A percentile compares a stretch with the other conserved stretches of the same genome.
phyloP scores from a whole-genome alignment of 2,797 vertebrate genomes.

The Eidolon dupreanum region DNA sequence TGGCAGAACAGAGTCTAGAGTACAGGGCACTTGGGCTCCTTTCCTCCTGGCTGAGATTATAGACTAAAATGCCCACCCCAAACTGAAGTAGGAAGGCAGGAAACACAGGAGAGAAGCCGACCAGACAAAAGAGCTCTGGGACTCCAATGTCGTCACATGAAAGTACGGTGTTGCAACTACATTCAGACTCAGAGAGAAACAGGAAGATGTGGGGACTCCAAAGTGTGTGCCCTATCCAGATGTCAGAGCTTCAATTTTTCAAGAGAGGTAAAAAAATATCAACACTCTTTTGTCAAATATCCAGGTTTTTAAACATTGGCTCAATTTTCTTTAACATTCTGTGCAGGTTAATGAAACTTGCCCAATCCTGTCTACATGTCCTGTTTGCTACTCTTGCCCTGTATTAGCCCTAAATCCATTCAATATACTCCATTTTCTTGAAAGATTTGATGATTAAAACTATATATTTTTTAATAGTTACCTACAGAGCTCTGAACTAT shows the following conservation, averaged over 20 bases:
- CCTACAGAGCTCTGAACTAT: not conserved
- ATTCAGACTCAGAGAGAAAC: not conserved
- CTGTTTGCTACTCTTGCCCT: not conserved
- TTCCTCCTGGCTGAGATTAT: not conserved
- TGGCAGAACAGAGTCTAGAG: not conserved
- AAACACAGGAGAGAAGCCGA: not conserved
- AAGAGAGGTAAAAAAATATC: not conserved
- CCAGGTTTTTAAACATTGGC: not conserved
- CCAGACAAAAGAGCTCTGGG: not conserved
- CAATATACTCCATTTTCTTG: not conserved
- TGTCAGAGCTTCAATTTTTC: not conserved
- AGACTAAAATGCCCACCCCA: not conserved
- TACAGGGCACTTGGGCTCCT: not conserved
- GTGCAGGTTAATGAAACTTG: not conserved
- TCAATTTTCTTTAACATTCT: not conserved
- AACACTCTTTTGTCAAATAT: not conserved
- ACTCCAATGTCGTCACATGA: not conserved
- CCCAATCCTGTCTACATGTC: not conserved
- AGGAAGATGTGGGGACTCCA: not conserved
- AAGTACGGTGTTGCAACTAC: not conserved
- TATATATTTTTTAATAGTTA: not conserved
- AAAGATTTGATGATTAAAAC: constrained; percentile 5
- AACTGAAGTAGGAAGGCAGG: not conserved
- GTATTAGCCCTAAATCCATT: not conserved
- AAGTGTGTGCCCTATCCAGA: not conserved